Evolutionary conservation across 2,888 invertebrate genomes (phyloP).

Genomic region (Exephanes ischioxanthus): DNA sequence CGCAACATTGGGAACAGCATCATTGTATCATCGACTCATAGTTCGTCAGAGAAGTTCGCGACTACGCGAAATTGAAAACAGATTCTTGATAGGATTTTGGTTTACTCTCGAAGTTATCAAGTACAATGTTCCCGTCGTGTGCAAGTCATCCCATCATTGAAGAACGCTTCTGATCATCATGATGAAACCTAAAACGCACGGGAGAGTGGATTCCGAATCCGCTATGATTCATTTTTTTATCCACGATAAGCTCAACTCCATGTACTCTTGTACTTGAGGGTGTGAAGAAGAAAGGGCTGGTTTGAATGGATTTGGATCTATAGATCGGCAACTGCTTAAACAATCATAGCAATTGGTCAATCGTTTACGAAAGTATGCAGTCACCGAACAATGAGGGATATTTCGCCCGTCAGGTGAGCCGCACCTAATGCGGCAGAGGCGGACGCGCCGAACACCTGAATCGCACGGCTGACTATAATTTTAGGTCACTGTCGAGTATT

Average conservation of each 20-base stretch:
- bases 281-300: conserved; percentile 35
- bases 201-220: conserved; percentile 57
- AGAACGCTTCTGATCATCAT: conserved; percentile 68
- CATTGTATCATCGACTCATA: conserved; percentile 65
- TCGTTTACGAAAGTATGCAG: conserved; percentile 69
- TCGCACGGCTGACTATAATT: conserved; percentile 70
- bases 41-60: conserved; percentile 53
- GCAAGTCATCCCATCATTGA: conserved; percentile 66
- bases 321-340: conserved; percentile 56
- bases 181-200: conserved; percentile 68
- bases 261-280: conserved; percentile 57
- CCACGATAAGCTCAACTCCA: conserved; percentile 31
- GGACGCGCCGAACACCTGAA: conserved; percentile 72
- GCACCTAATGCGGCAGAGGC: conserved; percentile 67
- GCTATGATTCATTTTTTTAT: conserved; percentile 39
- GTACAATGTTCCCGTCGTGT: conserved; percentile 55
- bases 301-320: conserved; percentile 52
- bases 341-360: conserved; percentile 70
- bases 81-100: no score
- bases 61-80: no score
- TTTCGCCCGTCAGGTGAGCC: conserved; percentile 55
- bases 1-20: conserved; percentile 52
- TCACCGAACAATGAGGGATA: conserved; percentile 59
- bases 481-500: conserved; percentile 1
- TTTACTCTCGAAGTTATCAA: conserved; percentile 63